phyloP scores from a whole-genome alignment of 2,888 invertebrate species.

The Pristionchus arcanus region DNA sequence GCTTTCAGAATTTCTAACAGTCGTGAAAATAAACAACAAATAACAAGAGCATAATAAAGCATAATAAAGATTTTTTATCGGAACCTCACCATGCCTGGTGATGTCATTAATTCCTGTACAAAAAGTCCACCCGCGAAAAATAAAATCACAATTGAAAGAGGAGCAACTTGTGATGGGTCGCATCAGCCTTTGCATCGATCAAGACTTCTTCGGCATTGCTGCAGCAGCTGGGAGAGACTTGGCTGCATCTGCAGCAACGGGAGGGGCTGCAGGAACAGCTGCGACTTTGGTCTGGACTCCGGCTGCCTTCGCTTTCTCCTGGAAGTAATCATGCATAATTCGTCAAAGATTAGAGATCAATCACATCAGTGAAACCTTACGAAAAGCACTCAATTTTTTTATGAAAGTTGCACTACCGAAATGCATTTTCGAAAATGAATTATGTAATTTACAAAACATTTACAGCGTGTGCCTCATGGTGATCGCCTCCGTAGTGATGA shows the following conservation, averaged over 20 bases:
- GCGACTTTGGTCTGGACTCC: neutral
- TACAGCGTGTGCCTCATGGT: conserved; percentile 40
- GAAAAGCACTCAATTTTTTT: neutral
- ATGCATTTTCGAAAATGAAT: conserved; percentile 2
- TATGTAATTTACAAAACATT: conserved; percentile 37
- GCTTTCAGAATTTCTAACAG: neutral
- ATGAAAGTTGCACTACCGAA: too few relatives aligned
- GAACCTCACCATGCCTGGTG: conserved; percentile 8
- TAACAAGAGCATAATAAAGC: neutral
- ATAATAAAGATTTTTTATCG: neutral
- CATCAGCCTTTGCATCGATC: neutral
- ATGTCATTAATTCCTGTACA: neutral
- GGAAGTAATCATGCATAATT: neutral
- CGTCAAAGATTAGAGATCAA: neutral
- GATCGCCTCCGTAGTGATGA: conserved; percentile 36
- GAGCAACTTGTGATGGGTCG: conserved; percentile 36
- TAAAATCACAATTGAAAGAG: neutral
- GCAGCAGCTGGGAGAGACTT: conserved; percentile 32
- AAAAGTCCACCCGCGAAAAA: neutral
- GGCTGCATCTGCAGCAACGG: neutral
- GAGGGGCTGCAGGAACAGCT: neutral
- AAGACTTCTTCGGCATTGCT: conserved; percentile 15
- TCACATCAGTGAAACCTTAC: neutral
- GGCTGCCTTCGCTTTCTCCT: conserved; percentile 17
- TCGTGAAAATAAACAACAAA: neutral